Conservation (phyloP, 2,797 vertebrate genomes). For the Threskiornis aethiopicus region DNA sequence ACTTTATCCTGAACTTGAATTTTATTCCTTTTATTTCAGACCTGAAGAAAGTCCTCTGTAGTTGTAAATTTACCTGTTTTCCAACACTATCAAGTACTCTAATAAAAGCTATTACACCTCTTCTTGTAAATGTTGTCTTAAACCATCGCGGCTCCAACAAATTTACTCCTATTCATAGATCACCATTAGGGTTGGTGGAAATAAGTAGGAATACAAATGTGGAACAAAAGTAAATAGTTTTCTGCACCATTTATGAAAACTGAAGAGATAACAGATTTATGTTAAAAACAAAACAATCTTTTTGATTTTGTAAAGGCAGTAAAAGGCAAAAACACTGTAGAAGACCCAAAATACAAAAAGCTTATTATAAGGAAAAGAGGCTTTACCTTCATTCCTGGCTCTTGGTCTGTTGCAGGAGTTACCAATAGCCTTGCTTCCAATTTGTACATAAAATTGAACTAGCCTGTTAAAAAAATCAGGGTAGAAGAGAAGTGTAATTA, state of each 20-base stretch:
- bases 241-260: background rate
- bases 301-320: background rate
- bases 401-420: conserved; percentile 89
- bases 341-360: background rate
- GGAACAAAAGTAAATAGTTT: background rate
- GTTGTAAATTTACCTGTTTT: background rate
- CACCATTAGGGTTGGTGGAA: background rate
- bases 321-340: background rate
- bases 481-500: background rate
- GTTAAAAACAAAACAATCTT: background rate
- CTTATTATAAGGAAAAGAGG: background rate
- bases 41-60: background rate
- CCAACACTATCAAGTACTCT: background rate
- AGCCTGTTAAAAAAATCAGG: conserved; percentile 75
- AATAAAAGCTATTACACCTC: background rate
- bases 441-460: conserved; percentile 94
- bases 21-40: background rate
- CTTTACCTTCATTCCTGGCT: conserved; percentile 93
- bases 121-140: background rate
- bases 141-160: background rate
- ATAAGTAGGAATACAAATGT: background rate
- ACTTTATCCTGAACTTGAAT: background rate
- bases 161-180: background rate
- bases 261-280: background rate
- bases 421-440: conserved; percentile 92